These are phyloP conservation scores for Tetragonisca angustula DNA, from an alignment of 2,888 invertebrate genomes.

Conservation along the genomic window DNA sequence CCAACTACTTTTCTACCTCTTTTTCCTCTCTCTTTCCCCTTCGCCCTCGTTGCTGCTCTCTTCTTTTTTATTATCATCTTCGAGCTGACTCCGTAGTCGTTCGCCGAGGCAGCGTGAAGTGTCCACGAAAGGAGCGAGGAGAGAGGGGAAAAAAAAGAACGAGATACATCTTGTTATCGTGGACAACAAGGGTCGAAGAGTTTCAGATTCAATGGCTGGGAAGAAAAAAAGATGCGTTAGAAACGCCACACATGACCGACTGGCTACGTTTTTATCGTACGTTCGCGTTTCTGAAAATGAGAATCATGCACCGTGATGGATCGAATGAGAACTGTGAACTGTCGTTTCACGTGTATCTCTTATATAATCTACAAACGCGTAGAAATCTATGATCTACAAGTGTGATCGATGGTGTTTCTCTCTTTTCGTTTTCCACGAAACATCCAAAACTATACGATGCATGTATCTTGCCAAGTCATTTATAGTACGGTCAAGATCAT, in stretches of 20 bases:
- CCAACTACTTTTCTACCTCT: conserved; percentile 42
- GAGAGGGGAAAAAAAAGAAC: conserved; percentile 7
- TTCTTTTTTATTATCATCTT: conserved; percentile 56
- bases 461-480: too few relatives aligned
- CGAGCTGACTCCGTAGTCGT: conserved; percentile 48
- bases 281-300: too few relatives aligned
- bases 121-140: conserved; percentile 16
- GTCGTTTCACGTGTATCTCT: too few relatives aligned
- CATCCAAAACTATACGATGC: too few relatives aligned
- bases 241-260: background rate
- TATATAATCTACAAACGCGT: too few relatives aligned
- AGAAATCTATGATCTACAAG: too few relatives aligned
- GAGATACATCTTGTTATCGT: conserved; percentile 45
- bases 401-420: too few relatives aligned
- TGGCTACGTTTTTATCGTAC: too few relatives aligned
- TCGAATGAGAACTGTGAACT: too few relatives aligned
- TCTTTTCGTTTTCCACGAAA: too few relatives aligned
- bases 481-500: too few relatives aligned
- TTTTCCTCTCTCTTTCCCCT: conserved; percentile 11
- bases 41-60: background rate
- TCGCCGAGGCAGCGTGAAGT: conserved; percentile 36
- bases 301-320: too few relatives aligned
- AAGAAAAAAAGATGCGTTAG: background rate
- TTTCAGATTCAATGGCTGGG: conserved; percentile 3
- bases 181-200: conserved; percentile 30